Percentiles rank a stretch among this genome's conserved stretches.
These are phyloP conservation scores for Marmota monax DNA, from an alignment of 2,113 vertebrate genomes.

Conservation along the genomic window DNA sequence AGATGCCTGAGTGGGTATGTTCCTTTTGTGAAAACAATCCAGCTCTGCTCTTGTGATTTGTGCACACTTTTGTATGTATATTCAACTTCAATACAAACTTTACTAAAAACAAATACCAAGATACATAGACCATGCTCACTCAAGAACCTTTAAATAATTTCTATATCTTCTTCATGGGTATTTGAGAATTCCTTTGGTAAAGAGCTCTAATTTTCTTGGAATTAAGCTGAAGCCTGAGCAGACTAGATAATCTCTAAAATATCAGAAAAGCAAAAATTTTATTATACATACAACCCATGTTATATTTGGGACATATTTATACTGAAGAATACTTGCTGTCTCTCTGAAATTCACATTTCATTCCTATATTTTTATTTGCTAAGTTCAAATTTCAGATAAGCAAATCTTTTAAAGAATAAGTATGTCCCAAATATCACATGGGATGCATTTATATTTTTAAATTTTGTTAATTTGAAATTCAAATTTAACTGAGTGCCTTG, in stretches of 20 bases:
- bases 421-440: conserved; percentile 1
- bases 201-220: background rate
- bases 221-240: background rate
- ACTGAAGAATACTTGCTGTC: background rate
- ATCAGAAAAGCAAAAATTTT: background rate
- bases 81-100: background rate
- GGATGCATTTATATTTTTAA: background rate
- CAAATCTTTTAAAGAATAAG: background rate
- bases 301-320: background rate
- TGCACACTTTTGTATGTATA: background rate
- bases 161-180: background rate
- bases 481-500: background rate
- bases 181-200: background rate
- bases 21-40: too few relatives aligned
- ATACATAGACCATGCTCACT: background rate
- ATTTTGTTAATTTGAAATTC: conserved; percentile 36
- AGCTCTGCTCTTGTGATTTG: background rate
- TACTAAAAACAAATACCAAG: background rate
- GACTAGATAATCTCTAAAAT: background rate
- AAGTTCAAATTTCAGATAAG: conserved; percentile 49
- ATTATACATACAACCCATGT: background rate
- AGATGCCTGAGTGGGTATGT: accelerated
- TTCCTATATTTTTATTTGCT: conserved; percentile 42
- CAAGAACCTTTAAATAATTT: background rate
- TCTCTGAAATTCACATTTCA: conserved; percentile 48